Evolutionary conservation across 2,797 vertebrate species (phyloP).

Genomic region (Sebastes elongatus): DNA sequence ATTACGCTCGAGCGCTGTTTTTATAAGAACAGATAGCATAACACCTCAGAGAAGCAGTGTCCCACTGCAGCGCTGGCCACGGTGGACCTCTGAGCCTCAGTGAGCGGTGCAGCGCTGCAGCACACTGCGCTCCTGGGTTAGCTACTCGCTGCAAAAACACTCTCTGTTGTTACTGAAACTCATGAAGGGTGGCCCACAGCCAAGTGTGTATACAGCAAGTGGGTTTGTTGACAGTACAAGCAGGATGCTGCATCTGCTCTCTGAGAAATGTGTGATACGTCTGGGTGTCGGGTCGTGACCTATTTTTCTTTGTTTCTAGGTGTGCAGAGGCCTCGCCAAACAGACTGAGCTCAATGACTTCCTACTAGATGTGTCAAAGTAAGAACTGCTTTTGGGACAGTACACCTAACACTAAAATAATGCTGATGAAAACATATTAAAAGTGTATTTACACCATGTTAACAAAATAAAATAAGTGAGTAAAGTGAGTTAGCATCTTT

Average conservation of each 20-base stretch:
- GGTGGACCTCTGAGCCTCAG: constrained; percentile 56
- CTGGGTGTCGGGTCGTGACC: constrained; percentile 17
- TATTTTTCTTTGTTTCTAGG: constrained; percentile 78
- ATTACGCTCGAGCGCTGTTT: constrained; percentile 78
- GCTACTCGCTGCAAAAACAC: constrained; percentile 48
- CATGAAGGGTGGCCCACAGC: constrained; percentile 4
- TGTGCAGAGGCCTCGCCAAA: constrained; percentile 97
- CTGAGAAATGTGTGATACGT: constrained; percentile 12
- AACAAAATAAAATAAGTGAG: neutral
- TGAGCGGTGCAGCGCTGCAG: constrained; percentile 16
- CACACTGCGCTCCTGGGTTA: constrained; percentile 29
- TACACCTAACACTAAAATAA: constrained; percentile 4
- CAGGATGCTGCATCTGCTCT: constrained; percentile 21
- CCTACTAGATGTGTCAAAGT: constrained; percentile 99
- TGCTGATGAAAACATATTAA: neutral
- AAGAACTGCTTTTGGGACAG: constrained; percentile 74
- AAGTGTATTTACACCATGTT: constrained; percentile 5
- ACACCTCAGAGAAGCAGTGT: constrained; percentile 70
- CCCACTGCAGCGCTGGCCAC: constrained; percentile 68
- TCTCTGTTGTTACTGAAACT: constrained; percentile 31
- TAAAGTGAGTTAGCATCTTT: constrained; percentile 6
- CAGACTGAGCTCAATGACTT: constrained; percentile 99
- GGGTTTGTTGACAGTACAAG: constrained; percentile 27
- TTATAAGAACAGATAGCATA: constrained; percentile 64
- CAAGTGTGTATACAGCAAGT: constrained; percentile 22